Conservation (phyloP, 2,113 vertebrate genomes). For the Petroica traversi region DNA sequence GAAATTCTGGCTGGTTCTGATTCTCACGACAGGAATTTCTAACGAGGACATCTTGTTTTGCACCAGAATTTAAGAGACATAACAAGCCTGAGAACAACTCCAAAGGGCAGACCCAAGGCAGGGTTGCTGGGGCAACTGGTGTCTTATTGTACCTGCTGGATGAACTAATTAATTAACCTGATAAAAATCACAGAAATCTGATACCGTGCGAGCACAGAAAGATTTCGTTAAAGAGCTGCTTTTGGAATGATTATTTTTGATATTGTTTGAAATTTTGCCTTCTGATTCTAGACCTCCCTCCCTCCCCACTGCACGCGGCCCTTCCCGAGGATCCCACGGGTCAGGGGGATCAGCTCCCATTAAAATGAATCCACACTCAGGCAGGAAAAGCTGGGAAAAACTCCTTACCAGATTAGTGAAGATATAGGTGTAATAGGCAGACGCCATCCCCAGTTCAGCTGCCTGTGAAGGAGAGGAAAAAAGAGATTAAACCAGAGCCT, state of each 20-base stretch:
- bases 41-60: not conserved
- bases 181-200: not conserved
- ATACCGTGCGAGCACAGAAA: accelerated
- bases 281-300: no score
- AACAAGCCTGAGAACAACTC: not conserved
- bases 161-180: not conserved
- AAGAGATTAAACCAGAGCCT: constrained; percentile 45
- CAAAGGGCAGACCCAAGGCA: not conserved
- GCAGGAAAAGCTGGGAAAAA: not conserved
- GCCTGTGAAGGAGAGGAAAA: constrained; percentile 80
- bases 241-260: accelerated
- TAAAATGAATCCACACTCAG: not conserved
- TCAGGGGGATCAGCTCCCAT: not conserved
- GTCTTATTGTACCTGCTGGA: not conserved
- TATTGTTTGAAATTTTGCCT: not conserved
- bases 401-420: constrained; percentile 97
- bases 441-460: constrained; percentile 95
- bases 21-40: not conserved
- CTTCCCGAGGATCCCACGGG: not conserved
- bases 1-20: not conserved
- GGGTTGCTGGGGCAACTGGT: not conserved
- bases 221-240: not conserved
- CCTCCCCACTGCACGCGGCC: not conserved
- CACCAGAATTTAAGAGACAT: not conserved
- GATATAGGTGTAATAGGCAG: constrained; percentile 98